Conservation (phyloP, 1,140 invertebrate species). For the Hylaeus volcanicus region DNA sequence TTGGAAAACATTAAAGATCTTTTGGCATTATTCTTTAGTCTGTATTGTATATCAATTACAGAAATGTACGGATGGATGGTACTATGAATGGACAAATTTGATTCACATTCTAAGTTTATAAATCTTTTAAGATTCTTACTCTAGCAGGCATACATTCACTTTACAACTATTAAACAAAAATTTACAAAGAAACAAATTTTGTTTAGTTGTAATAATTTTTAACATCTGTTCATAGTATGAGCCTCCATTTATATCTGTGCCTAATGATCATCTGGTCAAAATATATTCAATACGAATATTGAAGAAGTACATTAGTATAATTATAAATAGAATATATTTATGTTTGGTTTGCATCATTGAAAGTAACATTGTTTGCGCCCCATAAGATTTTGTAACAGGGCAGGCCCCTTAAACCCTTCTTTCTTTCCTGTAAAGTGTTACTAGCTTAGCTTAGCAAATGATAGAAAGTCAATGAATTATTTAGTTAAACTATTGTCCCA, state of each 20-base stretch:
- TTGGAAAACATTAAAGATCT: conserved; percentile 55
- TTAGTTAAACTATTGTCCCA: conserved; percentile 72
- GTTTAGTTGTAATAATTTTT: background rate
- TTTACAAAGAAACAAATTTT: background rate
- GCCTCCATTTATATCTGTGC: conserved; percentile 60
- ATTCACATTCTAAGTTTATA: conserved; percentile 1
- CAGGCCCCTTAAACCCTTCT: conserved; percentile 75
- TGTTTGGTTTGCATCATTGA: conserved; percentile 72
- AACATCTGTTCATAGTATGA: conserved; percentile 61
- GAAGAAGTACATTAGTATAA: conserved; percentile 58
- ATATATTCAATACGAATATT: conserved; percentile 62
- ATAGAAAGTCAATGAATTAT: conserved; percentile 73
- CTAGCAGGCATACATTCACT: background rate
- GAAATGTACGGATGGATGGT: conserved; percentile 58
- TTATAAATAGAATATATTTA: conserved; percentile 69
- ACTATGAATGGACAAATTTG: conserved; percentile 58
- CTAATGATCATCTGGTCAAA: conserved; percentile 69
- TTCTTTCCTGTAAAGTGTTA: conserved; percentile 75
- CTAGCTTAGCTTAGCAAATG: conserved; percentile 75
- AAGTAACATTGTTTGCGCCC: conserved; percentile 71
- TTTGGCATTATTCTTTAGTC: conserved; percentile 60
- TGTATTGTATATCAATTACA: conserved; percentile 59
- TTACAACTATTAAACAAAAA: background rate
- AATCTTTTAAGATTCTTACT: conserved; percentile 16
- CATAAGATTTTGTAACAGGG: conserved; percentile 74